Percentiles rank a stretch among this genome's conserved stretches.
Evolutionary conservation across 1,140 invertebrate species (phyloP).

Genomic region (Caenorhabditis brenneri): DNA sequence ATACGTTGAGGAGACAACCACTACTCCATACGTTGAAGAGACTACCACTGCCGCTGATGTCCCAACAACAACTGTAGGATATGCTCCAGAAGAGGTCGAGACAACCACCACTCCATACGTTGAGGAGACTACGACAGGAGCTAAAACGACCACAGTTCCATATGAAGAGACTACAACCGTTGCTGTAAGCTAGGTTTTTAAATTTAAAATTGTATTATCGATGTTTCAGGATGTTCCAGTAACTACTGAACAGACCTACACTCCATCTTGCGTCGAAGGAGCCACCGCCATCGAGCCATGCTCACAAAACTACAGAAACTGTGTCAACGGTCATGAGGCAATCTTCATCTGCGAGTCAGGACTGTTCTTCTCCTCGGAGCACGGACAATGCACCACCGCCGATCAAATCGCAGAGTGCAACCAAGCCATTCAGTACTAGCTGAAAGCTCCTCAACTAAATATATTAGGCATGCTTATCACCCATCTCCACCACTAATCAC

Average conservation of each 20-base stretch:
- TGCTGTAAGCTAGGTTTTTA: too few relatives aligned
- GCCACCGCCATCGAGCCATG: background rate
- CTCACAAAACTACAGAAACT: background rate
- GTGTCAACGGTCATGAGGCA: background rate
- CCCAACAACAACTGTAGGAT: background rate
- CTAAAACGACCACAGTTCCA: background rate
- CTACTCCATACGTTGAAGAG: background rate
- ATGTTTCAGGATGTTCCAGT: background rate
- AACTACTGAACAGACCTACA: background rate
- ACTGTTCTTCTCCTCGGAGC: conserved; percentile 6
- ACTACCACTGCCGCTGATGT: background rate
- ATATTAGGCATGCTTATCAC: background rate
- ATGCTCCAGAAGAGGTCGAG: background rate
- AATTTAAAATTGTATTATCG: too few relatives aligned
- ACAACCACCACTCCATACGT: too few relatives aligned
- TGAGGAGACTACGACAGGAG: background rate
- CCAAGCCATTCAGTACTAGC: background rate
- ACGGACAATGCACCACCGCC: background rate
- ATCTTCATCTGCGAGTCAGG: conserved; percentile 7
- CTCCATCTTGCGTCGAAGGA: background rate
- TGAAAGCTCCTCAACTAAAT: background rate
- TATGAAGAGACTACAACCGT: background rate
- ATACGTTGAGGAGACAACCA: too few relatives aligned
- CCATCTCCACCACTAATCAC: background rate
- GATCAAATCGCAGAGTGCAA: conserved; percentile 1